These are phyloP conservation scores for Gila robusta DNA, from an alignment of 2,797 vertebrate species.

Conservation along the genomic window DNA sequence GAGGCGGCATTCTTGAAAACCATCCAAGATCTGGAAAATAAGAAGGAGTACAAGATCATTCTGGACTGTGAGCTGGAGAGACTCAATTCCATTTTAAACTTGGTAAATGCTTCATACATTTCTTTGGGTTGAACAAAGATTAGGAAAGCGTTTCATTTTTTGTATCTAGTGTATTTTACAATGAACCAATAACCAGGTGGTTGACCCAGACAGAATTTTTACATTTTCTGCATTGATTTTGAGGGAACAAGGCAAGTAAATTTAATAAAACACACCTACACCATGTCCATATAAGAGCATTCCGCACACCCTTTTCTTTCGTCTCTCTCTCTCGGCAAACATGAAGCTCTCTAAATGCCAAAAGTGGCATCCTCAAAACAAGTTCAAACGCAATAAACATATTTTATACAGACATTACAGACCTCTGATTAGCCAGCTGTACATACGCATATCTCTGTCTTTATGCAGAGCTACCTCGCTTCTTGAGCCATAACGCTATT, in stretches of 20 bases:
- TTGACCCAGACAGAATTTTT: not conserved
- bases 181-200: not conserved
- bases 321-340: no score
- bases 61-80: conserved; percentile 93
- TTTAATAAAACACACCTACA: not conserved
- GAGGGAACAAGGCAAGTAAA: not conserved
- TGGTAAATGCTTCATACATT: conserved; percentile 78
- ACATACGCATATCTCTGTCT: no score
- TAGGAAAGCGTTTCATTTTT: not conserved
- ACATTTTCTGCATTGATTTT: conserved; percentile 4
- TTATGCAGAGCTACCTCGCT: no score
- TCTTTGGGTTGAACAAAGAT: not conserved
- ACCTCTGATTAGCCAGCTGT: no score
- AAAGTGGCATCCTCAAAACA: no score
- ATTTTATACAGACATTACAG: not conserved
- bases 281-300: not conserved
- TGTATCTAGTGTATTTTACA: not conserved
- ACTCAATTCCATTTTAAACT: conserved; percentile 90
- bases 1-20: conserved; percentile 88
- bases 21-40: conserved; percentile 91
- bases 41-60: conserved; percentile 92
- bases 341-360: not conserved
- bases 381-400: not conserved
- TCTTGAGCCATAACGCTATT: not conserved
- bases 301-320: not conserved